phyloP scores from a whole-genome alignment of 2,113 vertebrate genomes.

The Cryptomyrus ogoouensis region DNA sequence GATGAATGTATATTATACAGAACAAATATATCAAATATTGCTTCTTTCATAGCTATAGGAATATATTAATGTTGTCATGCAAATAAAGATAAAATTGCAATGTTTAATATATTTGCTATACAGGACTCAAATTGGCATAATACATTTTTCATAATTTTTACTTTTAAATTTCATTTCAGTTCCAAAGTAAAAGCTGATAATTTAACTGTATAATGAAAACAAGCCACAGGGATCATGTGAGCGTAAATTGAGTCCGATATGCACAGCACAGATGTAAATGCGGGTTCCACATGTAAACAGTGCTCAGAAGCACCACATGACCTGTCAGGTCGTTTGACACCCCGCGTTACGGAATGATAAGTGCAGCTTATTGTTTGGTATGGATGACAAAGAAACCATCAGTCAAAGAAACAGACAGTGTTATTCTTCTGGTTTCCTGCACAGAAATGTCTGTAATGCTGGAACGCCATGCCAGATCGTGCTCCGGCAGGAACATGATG shows the following conservation, averaged over 20 bases:
- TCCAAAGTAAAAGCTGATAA: background rate
- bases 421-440: background rate
- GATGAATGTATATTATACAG: background rate
- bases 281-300: background rate
- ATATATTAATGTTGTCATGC: background rate
- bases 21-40: constrained; percentile 19
- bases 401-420: background rate
- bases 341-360: background rate
- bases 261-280: background rate
- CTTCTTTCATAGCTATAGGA: background rate
- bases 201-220: background rate
- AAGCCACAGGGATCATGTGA: background rate
- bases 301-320: background rate
- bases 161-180: background rate
- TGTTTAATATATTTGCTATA: constrained; percentile 18
- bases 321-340: background rate
- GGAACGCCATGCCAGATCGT: background rate
- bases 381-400: background rate
- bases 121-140: background rate
- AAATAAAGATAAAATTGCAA: constrained; percentile 10
- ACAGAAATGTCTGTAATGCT: background rate
- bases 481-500: background rate
- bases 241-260: background rate
- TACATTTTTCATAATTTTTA: background rate
- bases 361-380: background rate